Evolutionary conservation across 1,140 invertebrate species (phyloP).

Genomic region (Ostrea denselamellosa): DNA sequence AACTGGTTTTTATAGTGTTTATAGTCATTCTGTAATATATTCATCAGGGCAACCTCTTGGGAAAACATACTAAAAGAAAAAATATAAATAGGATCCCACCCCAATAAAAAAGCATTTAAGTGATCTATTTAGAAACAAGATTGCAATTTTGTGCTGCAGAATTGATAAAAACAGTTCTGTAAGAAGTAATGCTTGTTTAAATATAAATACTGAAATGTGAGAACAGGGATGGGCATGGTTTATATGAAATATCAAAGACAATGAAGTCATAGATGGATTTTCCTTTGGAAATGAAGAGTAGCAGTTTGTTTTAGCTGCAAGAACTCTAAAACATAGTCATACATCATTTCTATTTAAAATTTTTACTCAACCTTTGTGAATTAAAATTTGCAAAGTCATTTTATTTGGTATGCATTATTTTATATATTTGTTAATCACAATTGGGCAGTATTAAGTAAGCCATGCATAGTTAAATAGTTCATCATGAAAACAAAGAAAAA

Average conservation of each 20-base stretch:
- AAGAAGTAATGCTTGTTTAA: background rate
- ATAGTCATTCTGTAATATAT: background rate
- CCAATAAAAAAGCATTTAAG: slow-evolving; percentile 30
- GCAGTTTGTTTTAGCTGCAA: background rate
- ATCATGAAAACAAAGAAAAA: background rate
- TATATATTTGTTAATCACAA: background rate
- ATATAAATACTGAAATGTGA: slow-evolving; percentile 23
- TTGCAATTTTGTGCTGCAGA: background rate
- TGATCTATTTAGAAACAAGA: slow-evolving; percentile 27
- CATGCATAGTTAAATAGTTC: background rate
- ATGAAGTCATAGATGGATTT: slow-evolving; percentile 12
- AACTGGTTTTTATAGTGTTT: background rate
- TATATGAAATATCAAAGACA: slow-evolving; percentile 12
- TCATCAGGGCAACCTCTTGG: background rate
- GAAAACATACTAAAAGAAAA: background rate
- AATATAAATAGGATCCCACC: background rate
- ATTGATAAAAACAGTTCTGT: slow-evolving; percentile 26
- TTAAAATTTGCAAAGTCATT: background rate
- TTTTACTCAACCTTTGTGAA: background rate
- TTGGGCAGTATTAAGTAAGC: background rate
- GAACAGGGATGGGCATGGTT: slow-evolving; percentile 25
- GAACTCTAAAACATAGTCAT: background rate
- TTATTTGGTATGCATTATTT: background rate
- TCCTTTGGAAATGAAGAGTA: background rate
- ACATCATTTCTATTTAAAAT: background rate